Base-by-base conservation (phyloP, 2,113 vertebrate species). In the Canis aureus region DNA sequence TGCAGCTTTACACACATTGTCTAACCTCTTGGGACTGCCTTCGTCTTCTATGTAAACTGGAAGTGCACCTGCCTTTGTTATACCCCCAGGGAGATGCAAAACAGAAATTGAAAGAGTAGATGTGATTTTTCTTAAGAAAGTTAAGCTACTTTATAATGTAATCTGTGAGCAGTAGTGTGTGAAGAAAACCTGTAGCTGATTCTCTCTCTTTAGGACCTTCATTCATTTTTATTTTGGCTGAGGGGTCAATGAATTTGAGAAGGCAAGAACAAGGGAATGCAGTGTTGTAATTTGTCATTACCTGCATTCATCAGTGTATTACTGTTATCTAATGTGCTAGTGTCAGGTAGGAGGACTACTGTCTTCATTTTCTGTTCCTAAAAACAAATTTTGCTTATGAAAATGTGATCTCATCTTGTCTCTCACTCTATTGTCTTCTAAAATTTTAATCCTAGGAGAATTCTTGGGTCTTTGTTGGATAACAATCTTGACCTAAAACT, bases 401-500 rank as follows among this genome's bases (percentile, higher is more conserved):
- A 89, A 88, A 80, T 64, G 13, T 51, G 6, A 71, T n/a, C 5
- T 3, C 94, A 89, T 91, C 32, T 64, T 62, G 2, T 81, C 93
- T 59, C 96, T 89, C 2, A 64, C 66, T 78, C 66, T 78, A 3
- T n/a, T 89, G 62, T 91, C 73, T 82, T 94, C 69, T 86, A 1
- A 38, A 95, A 97, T 67, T 96, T 83, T 93, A 78, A 23, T 38
- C 62, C 64, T 89, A 84, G 49, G 49, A 97, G 95, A 97, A 3
- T 89, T 38, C 5, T 92, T 73, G 9, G 8, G 8, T 95, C 83
- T 53, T 71, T 81, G 17, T 25, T 91, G 76, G 66, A 85, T 89
- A 80, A 74, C 78, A 97, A 66, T 86, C 29, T 38, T 97, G 19
- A 92, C 89, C 81, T 87, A 83, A 95, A 93, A 91, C 67, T 53